Percentiles rank a stretch among this genome's conserved stretches.
Conservation (phyloP, 1,140 invertebrate species). For the Euura lappo region DNA sequence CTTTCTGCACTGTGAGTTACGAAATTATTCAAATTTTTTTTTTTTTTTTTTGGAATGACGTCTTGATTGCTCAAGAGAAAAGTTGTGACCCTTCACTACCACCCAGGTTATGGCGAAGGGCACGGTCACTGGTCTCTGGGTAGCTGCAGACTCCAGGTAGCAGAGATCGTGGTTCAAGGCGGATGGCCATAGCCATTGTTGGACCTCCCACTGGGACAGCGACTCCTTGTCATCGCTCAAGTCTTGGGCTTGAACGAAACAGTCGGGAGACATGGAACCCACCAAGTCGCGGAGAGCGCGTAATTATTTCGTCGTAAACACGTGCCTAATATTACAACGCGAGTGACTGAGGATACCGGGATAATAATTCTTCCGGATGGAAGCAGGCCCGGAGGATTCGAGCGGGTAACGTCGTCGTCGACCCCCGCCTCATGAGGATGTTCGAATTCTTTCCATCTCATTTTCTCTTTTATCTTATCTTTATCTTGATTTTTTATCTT, state of each 20-base stretch:
- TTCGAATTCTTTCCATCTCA: background rate
- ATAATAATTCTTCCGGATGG: background rate
- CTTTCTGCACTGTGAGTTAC: too few relatives aligned
- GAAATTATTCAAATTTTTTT: too few relatives aligned
- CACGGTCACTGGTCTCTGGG: too few relatives aligned
- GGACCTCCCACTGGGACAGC: conserved; percentile 45
- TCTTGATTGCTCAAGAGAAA: background rate
- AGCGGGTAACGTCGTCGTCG: background rate
- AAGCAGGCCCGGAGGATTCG: background rate
- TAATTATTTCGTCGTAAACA: conserved; percentile 39
- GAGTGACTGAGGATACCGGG: background rate
- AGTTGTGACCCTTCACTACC: conserved; percentile 10
- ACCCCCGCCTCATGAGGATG: background rate
- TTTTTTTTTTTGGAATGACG: too few relatives aligned
- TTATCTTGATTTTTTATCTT: too few relatives aligned
- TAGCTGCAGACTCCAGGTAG: conserved; percentile 9
- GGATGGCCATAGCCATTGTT: conserved; percentile 41
- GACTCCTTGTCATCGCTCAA: conserved; percentile 50
- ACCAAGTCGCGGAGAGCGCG: conserved; percentile 36
- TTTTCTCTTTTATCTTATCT: too few relatives aligned
- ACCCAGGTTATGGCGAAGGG: too few relatives aligned
- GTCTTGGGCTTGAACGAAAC: conserved; percentile 35
- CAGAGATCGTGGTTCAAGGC: conserved; percentile 30
- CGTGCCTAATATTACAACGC: conserved; percentile 1
- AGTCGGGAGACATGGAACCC: conserved; percentile 36